A percentile compares a stretch with the other conserved stretches of the same genome.
Evolutionary conservation across 2,888 invertebrate species (phyloP).

Genomic region (Thecophora atra): DNA sequence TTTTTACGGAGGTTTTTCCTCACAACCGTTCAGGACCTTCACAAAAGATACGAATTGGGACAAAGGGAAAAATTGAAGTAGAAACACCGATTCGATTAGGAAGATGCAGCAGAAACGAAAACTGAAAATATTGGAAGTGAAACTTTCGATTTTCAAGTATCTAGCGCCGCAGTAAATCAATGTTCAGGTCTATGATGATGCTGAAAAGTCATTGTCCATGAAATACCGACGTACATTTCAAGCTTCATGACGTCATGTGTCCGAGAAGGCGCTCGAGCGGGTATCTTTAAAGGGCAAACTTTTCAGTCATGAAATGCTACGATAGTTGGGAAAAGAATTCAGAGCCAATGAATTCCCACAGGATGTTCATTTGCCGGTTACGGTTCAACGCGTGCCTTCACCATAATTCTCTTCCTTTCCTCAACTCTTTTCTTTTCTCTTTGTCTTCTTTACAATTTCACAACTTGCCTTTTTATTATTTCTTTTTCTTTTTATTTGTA

Average conservation of each 20-base stretch:
- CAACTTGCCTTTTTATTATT: not conserved
- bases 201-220: not conserved
- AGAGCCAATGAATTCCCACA: conserved; percentile 39
- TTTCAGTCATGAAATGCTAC: conserved; percentile 21
- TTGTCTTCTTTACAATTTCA: not conserved
- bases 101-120: conserved; percentile 1
- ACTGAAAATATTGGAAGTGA: conserved; percentile 34
- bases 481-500: not conserved
- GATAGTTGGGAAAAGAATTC: conserved; percentile 38
- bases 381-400: not conserved
- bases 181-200: not conserved
- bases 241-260: conserved; percentile 10
- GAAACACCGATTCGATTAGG: not conserved
- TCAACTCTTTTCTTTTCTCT: not conserved
- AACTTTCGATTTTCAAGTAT: conserved; percentile 50
- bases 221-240: not conserved
- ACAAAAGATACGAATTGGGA: not conserved
- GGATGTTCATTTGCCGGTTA: conserved; percentile 31
- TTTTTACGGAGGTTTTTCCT: too few relatives aligned
- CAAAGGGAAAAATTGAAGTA: not conserved
- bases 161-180: conserved; percentile 25
- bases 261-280: not conserved
- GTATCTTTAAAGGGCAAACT: conserved; percentile 2
- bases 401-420: not conserved
- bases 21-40: too few relatives aligned